Percentiles rank a stretch among this genome's conserved stretches.
phyloP scores from a whole-genome alignment of 1,140 invertebrate species.

The Heliconius himera region DNA sequence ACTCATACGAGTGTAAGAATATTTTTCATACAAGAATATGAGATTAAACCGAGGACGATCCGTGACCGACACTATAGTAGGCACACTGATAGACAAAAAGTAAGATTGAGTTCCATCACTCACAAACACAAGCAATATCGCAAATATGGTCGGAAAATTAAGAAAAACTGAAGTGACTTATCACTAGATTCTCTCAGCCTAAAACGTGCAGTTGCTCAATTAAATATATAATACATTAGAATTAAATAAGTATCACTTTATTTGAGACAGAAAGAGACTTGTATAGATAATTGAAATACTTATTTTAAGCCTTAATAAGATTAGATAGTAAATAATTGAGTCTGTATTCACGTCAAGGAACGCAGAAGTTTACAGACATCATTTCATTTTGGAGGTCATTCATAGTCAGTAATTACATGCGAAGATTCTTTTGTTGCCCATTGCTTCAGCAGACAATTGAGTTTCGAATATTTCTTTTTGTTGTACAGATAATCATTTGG shows the following conservation, averaged over 20 bases:
- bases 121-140: too few relatives aligned
- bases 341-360: conserved; percentile 21
- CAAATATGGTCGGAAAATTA: too few relatives aligned
- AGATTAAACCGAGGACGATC: too few relatives aligned
- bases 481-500: conserved; percentile 45
- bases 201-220: too few relatives aligned
- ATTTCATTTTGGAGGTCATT: conserved; percentile 58
- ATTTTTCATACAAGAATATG: too few relatives aligned
- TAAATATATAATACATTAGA: background rate
- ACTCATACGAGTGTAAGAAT: too few relatives aligned
- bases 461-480: conserved; percentile 58
- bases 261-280: background rate
- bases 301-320: conserved; percentile 7
- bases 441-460: conserved; percentile 62
- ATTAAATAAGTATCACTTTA: background rate
- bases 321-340: conserved; percentile 17
- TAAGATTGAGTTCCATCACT: too few relatives aligned
- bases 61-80: too few relatives aligned
- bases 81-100: too few relatives aligned
- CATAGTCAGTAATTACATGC: conserved; percentile 66
- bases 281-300: background rate
- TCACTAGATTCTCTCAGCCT: too few relatives aligned
- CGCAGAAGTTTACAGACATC: conserved; percentile 65
- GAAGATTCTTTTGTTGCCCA: conserved; percentile 59
- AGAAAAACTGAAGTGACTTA: too few relatives aligned